Conservation (phyloP, 2,113 vertebrate genomes). For the Mohoua ochrocephala region DNA sequence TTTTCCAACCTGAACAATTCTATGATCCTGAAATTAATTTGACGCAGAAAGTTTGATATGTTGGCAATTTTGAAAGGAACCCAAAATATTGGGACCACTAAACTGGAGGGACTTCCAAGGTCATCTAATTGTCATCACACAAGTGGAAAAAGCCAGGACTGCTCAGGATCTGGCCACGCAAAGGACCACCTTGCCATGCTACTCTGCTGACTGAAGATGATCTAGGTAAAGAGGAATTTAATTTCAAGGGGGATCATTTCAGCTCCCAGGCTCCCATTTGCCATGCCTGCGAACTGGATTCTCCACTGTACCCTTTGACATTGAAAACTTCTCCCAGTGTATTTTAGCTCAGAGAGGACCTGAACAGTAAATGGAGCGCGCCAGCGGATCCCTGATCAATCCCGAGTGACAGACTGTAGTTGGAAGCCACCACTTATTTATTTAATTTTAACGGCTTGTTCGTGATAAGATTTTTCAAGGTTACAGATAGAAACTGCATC, state of each 20-base stretch:
- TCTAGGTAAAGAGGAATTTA: background rate
- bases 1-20: background rate
- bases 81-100: background rate
- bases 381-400: background rate
- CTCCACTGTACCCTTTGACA: background rate
- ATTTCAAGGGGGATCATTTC: background rate
- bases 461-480: conserved; percentile 35
- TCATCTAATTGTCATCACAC: background rate
- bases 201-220: background rate
- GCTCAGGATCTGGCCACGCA: background rate
- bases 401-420: background rate
- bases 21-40: background rate
- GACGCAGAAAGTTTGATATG: background rate
- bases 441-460: background rate
- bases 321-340: background rate
- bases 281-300: background rate
- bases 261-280: background rate
- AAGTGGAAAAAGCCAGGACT: background rate
- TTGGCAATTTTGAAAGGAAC: background rate
- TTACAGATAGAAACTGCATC: background rate
- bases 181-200: background rate
- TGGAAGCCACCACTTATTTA: background rate
- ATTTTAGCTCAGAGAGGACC: background rate
- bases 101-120: background rate
- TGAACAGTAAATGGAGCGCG: background rate